Evolutionary conservation across 1,140 invertebrate genomes (phyloP), one percentile per base, ranked within the genome.

Genomic region (Planococcus citri): DNA sequence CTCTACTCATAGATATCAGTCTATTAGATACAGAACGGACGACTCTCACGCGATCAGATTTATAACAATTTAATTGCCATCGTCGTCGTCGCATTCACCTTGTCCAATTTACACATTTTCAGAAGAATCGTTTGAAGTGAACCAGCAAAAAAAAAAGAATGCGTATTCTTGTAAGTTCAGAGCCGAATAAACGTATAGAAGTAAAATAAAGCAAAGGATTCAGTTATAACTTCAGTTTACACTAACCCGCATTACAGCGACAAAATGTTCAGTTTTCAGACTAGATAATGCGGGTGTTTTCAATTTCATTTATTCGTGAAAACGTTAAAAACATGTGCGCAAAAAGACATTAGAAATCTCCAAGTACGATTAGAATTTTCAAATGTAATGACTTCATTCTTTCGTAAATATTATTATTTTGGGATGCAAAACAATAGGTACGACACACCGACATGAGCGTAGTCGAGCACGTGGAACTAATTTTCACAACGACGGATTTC

Each of bases 321-420:
- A 51, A 51, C 41, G 41, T 51, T 51, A 51, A 51, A 51, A 51
- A 51, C 41, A 51, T 20, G 41, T 51, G 41, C n/a, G 41, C 41
- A 20, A 51, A 20, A 51, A 51, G 41, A 51, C 41, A 51, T 51
- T 51, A 51, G 41, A 51, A 51, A 51, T 51, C 41, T 51, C n/a
- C 2, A 6, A 51, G 41, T 51, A 51, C 41, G n/a, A 51, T 51
- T 14, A 51, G 41, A 51, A 51, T 51, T 51, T 51, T 51, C 41
- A 20, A 51, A 51, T 51, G 41, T 51, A 51, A 51, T 20, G 41
- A 51, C 41, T 3, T 51, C 41, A 51, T 20, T 51, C n/a, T 12
- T 33, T 33, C 12, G 29, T 33, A 33, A 33, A 33, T 33, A 33
- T 33, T 33, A 33, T 33, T 33, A n/a, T n/a, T n/a, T n/a, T 33